Evolutionary conservation across 2,888 invertebrate genomes (phyloP).

Genomic region (Podotricha telesiphe): DNA sequence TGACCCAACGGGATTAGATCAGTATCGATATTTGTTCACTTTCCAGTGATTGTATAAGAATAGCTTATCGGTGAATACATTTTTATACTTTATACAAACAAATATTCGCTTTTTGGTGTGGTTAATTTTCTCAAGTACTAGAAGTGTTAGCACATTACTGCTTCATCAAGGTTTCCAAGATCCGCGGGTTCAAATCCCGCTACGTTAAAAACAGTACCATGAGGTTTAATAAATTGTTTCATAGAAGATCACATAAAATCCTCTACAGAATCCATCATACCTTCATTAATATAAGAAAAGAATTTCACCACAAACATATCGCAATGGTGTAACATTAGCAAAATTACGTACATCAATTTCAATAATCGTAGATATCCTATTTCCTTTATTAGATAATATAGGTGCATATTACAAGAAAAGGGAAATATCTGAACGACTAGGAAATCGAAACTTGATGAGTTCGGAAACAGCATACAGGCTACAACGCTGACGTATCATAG

Average conservation of each 20-base stretch:
- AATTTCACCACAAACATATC: not conserved
- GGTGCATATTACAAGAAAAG: too few species aligned
- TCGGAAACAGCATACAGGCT: not conserved
- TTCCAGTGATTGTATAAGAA: not conserved
- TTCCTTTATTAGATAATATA: too few species aligned
- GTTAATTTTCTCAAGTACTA: too few species aligned
- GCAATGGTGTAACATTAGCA: not conserved
- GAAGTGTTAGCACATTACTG: too few species aligned
- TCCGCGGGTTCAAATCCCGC: too few species aligned
- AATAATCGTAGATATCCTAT: not conserved
- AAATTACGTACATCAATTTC: not conserved
- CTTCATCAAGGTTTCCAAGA: too few species aligned
- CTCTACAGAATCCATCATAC: too few species aligned
- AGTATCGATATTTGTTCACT: slow-evolving; percentile 5
- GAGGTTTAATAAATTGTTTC: too few species aligned
- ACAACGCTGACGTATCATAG: not conserved
- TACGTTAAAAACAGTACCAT: too few species aligned
- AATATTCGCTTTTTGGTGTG: not conserved
- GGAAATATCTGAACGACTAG: not conserved
- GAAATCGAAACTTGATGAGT: slow-evolving; percentile 1
- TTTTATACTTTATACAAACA: not conserved
- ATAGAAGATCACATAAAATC: too few species aligned
- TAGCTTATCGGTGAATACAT: not conserved
- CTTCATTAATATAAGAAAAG: not conserved
- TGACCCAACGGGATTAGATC: not conserved